phyloP scores from a whole-genome alignment of 2,888 invertebrate species.

The Rhodophaea formosa region DNA sequence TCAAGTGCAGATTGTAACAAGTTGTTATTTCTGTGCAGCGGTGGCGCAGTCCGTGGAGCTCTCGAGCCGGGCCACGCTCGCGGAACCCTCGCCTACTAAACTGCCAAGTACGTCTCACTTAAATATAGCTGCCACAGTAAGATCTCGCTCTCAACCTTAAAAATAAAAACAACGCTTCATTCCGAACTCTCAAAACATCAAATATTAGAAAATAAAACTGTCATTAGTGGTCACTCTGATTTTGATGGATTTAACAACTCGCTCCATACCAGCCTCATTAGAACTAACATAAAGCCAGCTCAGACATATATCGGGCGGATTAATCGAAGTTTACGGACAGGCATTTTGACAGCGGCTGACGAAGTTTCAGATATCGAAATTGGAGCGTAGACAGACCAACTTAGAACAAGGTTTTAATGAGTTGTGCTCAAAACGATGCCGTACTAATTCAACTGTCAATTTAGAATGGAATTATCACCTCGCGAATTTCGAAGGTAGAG shows the following conservation, averaged over 20 bases:
- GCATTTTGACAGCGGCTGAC: constrained; percentile 30
- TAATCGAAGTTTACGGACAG: constrained; percentile 32
- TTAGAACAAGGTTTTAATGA: constrained; percentile 20
- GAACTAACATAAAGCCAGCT: neutral
- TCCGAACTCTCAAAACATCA: neutral
- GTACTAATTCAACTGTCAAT: neutral
- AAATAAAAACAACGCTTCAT: neutral
- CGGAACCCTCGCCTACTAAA: constrained; percentile 82
- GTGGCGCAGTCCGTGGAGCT: constrained; percentile 69
- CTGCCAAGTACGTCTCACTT: constrained; percentile 80
- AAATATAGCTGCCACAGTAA: constrained; percentile 59
- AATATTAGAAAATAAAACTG: neutral
- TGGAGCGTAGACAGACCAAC: constrained; percentile 10
- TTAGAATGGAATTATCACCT: constrained; percentile 1
- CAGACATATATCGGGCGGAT: constrained; percentile 26
- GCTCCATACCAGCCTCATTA: neutral
- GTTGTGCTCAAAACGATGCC: constrained; percentile 5
- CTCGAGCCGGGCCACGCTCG: constrained; percentile 76
- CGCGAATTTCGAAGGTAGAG: constrained; percentile 7
- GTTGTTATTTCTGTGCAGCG: constrained; percentile 77
- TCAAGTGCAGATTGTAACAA: constrained; percentile 40
- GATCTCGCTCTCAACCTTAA: constrained; percentile 43
- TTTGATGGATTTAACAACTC: constrained; percentile 1
- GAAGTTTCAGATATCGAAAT: constrained; percentile 30
- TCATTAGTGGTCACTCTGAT: neutral